phyloP scores from a whole-genome alignment of 2,797 vertebrate species.

The Spinus pinus region DNA sequence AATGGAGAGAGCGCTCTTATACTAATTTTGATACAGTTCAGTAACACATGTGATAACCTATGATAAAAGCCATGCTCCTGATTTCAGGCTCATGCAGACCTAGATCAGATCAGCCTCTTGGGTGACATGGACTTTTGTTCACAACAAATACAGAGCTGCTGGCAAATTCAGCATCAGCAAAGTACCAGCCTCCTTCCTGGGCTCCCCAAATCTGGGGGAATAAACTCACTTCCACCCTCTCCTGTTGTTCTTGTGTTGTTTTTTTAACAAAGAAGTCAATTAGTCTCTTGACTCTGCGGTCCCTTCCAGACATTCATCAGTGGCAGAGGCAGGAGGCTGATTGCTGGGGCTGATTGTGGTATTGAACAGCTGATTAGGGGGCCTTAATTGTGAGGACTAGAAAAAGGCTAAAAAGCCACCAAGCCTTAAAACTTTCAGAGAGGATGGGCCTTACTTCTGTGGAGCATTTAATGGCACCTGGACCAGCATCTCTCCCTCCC shows the following conservation, averaged over 20 bases:
- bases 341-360: constrained; percentile 39
- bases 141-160: not conserved
- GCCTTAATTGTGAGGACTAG: constrained; percentile 8
- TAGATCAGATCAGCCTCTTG: not conserved
- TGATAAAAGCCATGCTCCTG: not conserved
- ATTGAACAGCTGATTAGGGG: not conserved
- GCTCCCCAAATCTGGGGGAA: not conserved
- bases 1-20: not conserved
- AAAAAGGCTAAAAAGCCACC: not conserved
- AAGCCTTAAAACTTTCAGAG: not conserved
- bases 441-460: accelerated
- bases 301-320: not conserved
- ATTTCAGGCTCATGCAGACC: not conserved
- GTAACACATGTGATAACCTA: not conserved
- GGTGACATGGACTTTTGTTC: not conserved
- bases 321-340: constrained; percentile 30
- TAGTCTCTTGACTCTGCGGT: not conserved
- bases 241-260: not conserved
- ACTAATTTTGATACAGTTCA: not conserved
- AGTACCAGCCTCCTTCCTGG: not conserved
- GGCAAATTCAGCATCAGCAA: not conserved
- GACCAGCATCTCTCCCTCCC: not conserved
- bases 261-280: not conserved
- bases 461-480: not conserved
- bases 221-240: not conserved